A percentile compares a stretch with the other conserved stretches of the same genome.
Evolutionary conservation across 92 coral and sea anemone genomes (phyloP).

Genomic region (Phenganax subtilis): DNA sequence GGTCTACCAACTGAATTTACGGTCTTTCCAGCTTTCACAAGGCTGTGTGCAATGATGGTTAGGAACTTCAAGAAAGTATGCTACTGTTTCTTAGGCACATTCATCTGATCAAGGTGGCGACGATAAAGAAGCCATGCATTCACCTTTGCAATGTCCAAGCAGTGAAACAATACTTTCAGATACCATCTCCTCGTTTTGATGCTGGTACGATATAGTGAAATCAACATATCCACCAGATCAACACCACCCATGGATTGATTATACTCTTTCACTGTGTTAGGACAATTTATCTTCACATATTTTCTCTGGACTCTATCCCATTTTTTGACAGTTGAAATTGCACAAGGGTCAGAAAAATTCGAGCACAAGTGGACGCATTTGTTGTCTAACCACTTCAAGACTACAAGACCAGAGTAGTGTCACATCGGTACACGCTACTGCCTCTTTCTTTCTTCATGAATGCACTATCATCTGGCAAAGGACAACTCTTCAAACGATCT

Average conservation of each 20-base stretch:
- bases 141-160: constrained; percentile 12
- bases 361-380: constrained; percentile 15
- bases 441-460: not conserved
- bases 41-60: constrained; percentile 6
- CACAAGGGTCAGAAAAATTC: not conserved
- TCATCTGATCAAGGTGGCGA: not conserved
- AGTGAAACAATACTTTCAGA: constrained; percentile 22
- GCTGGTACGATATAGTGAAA: constrained; percentile 19
- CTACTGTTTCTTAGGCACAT: constrained; percentile 16
- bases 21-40: constrained; percentile 21
- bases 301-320: constrained; percentile 1
- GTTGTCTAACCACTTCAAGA: constrained; percentile 10
- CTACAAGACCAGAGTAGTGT: not conserved
- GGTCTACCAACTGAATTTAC: constrained; percentile 28
- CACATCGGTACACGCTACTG: not conserved
- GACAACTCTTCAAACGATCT: not conserved
- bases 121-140: constrained; percentile 12
- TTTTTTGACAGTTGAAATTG: constrained; percentile 12
- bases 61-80: constrained; percentile 5
- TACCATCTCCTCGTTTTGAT: constrained; percentile 24
- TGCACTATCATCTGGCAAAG: not conserved
- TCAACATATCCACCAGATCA: constrained; percentile 23
- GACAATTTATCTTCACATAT: constrained; percentile 2
- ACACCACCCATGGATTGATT: constrained; percentile 9
- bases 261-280: constrained; percentile 23